Evolutionary conservation across 2,113 vertebrate genomes (phyloP).

Genomic region (Tympanuchus pallidicinctus): DNA sequence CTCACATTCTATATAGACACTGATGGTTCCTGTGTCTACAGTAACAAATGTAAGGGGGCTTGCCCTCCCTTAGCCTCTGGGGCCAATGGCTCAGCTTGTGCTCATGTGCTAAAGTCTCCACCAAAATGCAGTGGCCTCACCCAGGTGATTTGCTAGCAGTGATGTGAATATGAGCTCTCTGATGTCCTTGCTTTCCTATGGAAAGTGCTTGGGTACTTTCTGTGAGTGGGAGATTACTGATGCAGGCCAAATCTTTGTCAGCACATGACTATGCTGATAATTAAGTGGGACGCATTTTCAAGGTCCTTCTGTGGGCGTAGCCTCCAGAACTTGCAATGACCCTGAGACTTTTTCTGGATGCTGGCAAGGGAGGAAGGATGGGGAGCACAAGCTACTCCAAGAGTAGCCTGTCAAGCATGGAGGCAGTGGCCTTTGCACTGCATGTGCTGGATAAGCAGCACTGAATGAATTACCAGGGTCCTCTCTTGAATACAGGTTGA

Average conservation of each 20-base stretch:
- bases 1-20: not conserved
- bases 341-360: not conserved
- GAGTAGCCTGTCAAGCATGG: not conserved
- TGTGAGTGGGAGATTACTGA: not conserved
- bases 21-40: not conserved
- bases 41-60: not conserved
- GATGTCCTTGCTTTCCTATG: not conserved
- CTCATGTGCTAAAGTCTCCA: not conserved
- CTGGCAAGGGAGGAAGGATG: not conserved
- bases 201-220: not conserved
- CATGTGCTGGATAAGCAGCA: accelerated
- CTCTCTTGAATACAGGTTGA: not conserved
- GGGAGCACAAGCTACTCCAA: not conserved
- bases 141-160: not conserved
- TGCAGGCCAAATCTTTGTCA: not conserved
- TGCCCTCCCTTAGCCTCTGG: not conserved
- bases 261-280: accelerated
- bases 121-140: not conserved
- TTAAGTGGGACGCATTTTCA: not conserved
- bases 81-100: not conserved
- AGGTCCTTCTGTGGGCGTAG: not conserved
- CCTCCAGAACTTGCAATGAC: not conserved
- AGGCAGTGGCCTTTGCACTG: not conserved
- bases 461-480: not conserved
- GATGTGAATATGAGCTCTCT: not conserved